Evolutionary conservation across 2,113 vertebrate genomes (phyloP), one percentile per base, ranked within the genome.

Genomic region (Potamarius usumacintae): DNA sequence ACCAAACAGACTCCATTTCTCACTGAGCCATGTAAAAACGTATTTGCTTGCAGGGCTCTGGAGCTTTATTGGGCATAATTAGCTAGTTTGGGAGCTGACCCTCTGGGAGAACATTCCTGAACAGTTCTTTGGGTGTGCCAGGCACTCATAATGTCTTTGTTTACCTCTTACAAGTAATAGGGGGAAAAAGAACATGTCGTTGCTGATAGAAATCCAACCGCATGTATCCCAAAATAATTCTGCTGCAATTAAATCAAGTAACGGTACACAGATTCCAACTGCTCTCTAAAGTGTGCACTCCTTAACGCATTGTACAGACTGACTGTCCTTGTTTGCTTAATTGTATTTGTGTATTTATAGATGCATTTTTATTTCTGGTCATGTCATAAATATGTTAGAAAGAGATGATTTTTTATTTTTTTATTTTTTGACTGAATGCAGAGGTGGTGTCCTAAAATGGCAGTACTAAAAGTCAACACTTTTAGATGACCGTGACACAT

Each of bases 91-190:
- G 63, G 60, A 90, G 84, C 52, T 69, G 81, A 87, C 80, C 82
- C 88, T 84, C 83, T 74, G 71, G 89, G 88, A 89, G 79, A 90
- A 83, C 89, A 90, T 92, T 92, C 89, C 88, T 84, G 69, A 71
- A 82, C 48, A 63, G 82, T 79, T 82, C 87, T 83, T 30, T 74
- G 86, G 86, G 87, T 82, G 87, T 88, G 88, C 88, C 88, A 91
- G 84, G 34, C 30, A 81, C 74, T n/a, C 76, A 78, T 87, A 85
- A 90, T 82, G 86, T 76, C 80, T 85, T 83, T 90, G 87, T 89
- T 89, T 90, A 87, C 87, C 65, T 78, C 86, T 86, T 88, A 90
- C 48, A 69, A 82, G 80, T 67, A 78, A 87, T 88, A 85, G 90
- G 89, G 90, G 90, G 90, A 90, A 88, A 87, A 15, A 34, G 77